Evolutionary conservation across 2,113 vertebrate species (phyloP).

Genomic region (Trichechus manatus): DNA sequence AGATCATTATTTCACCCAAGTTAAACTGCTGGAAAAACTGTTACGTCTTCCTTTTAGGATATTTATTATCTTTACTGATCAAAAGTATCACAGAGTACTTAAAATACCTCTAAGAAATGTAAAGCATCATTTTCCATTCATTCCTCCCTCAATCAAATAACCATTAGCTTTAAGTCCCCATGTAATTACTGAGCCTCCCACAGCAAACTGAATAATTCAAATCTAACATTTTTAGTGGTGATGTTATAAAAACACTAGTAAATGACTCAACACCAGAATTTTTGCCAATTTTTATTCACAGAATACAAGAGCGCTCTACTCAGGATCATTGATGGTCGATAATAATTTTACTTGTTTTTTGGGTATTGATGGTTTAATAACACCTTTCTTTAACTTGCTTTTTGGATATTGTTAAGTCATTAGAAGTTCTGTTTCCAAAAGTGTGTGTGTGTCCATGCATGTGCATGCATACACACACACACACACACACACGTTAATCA

Average conservation of each 20-base stretch:
- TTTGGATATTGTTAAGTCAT: neutral
- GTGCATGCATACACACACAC: neutral
- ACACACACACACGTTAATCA: neutral
- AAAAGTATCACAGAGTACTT: neutral
- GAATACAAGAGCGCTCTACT: neutral
- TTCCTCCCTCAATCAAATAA: neutral
- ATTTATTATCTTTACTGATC: neutral
- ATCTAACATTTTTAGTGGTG: neutral
- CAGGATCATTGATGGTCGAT: neutral
- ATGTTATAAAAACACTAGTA: neutral
- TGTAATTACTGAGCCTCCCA: neutral
- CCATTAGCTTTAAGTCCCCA: neutral
- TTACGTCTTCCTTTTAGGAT: neutral
- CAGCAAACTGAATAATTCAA: neutral
- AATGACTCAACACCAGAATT: neutral
- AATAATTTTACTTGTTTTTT: no score
- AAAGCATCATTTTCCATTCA: neutral
- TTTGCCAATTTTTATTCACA: conserved; percentile 1
- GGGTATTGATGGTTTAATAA: neutral
- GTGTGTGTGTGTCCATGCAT: neutral
- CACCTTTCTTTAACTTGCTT: neutral
- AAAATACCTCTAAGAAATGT: neutral
- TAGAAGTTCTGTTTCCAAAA: neutral
- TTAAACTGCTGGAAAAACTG: neutral
- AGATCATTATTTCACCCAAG: neutral